These are phyloP conservation scores for Drosophila nigrodunni DNA, from an alignment of 1,140 invertebrate genomes.

Conservation along the genomic window DNA sequence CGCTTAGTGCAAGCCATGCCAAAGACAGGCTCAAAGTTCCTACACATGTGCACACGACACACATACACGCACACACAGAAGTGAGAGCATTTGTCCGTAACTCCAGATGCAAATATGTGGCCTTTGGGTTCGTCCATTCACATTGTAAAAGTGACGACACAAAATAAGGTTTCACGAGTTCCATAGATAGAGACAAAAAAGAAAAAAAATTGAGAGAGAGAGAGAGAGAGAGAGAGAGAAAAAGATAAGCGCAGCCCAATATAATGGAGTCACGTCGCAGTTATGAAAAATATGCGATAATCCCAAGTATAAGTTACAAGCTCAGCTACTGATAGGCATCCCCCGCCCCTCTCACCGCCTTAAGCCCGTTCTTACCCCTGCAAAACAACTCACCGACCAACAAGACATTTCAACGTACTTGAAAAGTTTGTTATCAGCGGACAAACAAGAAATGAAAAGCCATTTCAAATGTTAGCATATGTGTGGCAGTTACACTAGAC, in stretches of 20 bases:
- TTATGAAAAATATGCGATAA: slow-evolving; percentile 82
- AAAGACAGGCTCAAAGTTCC: slow-evolving; percentile 33
- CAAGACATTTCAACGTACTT: slow-evolving; percentile 50
- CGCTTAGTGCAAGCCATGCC: slow-evolving; percentile 57
- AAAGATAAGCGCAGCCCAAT: slow-evolving; percentile 42
- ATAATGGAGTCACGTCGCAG: slow-evolving; percentile 83
- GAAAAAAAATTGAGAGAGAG: background rate
- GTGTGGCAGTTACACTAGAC: slow-evolving; percentile 33
- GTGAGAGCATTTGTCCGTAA: slow-evolving; percentile 42
- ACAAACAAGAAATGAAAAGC: slow-evolving; percentile 29
- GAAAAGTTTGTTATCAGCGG: slow-evolving; percentile 71
- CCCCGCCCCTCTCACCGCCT: background rate
- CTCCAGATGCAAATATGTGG: slow-evolving; percentile 57
- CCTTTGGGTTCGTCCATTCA: slow-evolving; percentile 38
- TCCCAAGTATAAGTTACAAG: slow-evolving; percentile 58
- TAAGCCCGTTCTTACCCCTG: too few relatives aligned
- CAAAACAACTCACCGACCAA: background rate
- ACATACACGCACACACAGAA: background rate
- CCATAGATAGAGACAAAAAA: slow-evolving; percentile 10
- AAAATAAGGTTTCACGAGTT: slow-evolving; percentile 52
- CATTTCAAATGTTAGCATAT: slow-evolving; percentile 62
- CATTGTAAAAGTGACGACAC: slow-evolving; percentile 50
- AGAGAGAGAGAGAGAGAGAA: background rate
- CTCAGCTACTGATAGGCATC: slow-evolving; percentile 6
- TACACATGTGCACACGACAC: slow-evolving; percentile 19